Conservation (phyloP, 2,888 invertebrate species). For the Drosophila birchii region DNA sequence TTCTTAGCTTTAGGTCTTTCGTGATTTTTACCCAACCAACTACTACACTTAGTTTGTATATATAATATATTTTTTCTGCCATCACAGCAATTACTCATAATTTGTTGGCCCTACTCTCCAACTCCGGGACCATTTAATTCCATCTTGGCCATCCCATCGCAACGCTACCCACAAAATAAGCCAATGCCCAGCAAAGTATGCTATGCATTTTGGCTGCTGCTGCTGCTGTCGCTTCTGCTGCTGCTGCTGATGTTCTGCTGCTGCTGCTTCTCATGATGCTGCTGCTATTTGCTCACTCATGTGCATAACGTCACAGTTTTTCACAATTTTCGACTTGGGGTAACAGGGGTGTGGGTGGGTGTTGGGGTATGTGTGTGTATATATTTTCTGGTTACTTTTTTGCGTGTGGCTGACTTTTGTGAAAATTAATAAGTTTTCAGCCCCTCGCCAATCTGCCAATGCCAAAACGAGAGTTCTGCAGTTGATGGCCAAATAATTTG, state of each 20-base stretch:
- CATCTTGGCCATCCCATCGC: not conserved
- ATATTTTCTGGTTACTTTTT: constrained; percentile 24
- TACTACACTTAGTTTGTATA: not conserved
- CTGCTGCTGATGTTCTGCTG: not conserved
- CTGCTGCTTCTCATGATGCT: constrained; percentile 3
- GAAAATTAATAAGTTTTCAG: constrained; percentile 77
- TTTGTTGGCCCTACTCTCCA: constrained; percentile 29
- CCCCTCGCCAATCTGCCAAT: constrained; percentile 17
- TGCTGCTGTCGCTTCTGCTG: constrained; percentile 16
- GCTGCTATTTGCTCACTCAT: constrained; percentile 58
- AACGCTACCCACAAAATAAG: not conserved
- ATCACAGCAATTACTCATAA: constrained; percentile 53
- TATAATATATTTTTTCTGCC: not conserved
- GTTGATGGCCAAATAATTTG: constrained; percentile 81
- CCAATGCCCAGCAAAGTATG: constrained; percentile 59
- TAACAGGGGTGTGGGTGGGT: not conserved
- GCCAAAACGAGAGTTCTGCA: constrained; percentile 60
- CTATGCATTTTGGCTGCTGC: constrained; percentile 52
- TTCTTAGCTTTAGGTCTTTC: not conserved
- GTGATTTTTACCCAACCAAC: not conserved
- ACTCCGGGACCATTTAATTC: constrained; percentile 16
- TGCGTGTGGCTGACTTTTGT: constrained; percentile 64
- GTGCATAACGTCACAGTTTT: constrained; percentile 65
- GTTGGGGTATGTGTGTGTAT: constrained; percentile 2
- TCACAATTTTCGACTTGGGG: constrained; percentile 20